Base-by-base conservation (phyloP, 1,140 invertebrate species). In the Eulimnadia texana region DNA sequence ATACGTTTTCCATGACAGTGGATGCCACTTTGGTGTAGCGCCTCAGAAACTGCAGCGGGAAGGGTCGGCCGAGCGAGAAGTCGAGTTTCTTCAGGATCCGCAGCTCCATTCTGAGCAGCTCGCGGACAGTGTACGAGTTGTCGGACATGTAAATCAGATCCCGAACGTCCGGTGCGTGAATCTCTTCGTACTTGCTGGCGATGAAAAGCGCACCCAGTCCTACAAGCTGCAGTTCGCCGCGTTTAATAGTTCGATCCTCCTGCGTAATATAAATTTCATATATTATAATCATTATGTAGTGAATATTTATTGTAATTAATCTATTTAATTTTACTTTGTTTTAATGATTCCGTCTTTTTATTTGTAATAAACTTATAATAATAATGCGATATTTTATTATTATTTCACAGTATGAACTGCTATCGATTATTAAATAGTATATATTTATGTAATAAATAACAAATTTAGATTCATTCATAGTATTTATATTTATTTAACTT, bases 171-270 rank as follows among this genome's bases (percentile, higher is more conserved):
- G 93, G 92, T 3, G 86, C 79, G 68, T 87, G 91, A 69, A 95
- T 88, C 76, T 98, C 95, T 75, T 98, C 94, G 69, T 93, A 98
- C 72, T 98, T 98, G 66, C 85, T 84, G 11, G 94, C 92, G 62
- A 98, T 83, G 66, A 93, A 86, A 80, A 98, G 83, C 0, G 90
- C 84, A 2, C 92, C 84, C 0, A 93, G 84, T 0, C 94, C 95
- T 47, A 96, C 88, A 50, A 98, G 74, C 72, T 98, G 94, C 33
- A 98, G 74, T 62, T 83, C 80, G 65, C 79, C 81, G 64, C 81
- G 77, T 64, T 80, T 73, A 65, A 89, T 78, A 61, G 77, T 69
- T 66, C 74, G 64, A 72, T 77, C 70, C 65, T 68, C 64, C 80
- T 81, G 64, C 3, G 16, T 25, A 13, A 2, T 9, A 58, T 20